These are phyloP conservation scores for Orthonyx spaldingii DNA, from an alignment of 2,113 vertebrate genomes.

Conservation along the genomic window DNA sequence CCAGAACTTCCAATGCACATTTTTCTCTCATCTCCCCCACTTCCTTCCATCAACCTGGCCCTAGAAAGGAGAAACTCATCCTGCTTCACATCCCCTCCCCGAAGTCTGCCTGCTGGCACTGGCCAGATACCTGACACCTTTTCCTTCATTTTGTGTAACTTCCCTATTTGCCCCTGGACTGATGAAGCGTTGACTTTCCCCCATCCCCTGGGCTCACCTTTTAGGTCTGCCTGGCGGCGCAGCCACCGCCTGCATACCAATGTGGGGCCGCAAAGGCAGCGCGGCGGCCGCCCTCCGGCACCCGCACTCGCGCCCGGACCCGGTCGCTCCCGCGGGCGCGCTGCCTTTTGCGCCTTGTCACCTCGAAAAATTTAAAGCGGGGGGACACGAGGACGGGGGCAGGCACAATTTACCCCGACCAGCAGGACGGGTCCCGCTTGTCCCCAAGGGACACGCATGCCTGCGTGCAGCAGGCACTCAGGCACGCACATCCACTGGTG, in stretches of 20 bases:
- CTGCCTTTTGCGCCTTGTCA: neutral
- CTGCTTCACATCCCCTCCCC: neutral
- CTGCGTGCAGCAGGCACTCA: neutral
- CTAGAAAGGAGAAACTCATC: neutral
- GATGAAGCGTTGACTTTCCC: neutral
- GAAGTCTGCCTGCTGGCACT: neutral
- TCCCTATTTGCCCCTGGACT: neutral
- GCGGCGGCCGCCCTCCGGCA: neutral
- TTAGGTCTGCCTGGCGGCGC: constrained; percentile 39
- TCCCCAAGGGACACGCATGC: neutral
- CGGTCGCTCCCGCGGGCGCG: neutral
- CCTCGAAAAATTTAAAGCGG: neutral
- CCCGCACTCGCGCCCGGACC: neutral
- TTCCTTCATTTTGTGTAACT: neutral
- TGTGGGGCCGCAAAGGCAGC: constrained; percentile 25
- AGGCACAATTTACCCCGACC: neutral
- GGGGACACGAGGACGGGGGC: neutral
- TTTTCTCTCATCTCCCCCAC: neutral
- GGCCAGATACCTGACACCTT: neutral
- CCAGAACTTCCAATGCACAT: neutral
- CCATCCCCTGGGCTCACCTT: constrained; percentile 31
- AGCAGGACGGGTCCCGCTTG: neutral
- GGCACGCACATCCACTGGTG: neutral
- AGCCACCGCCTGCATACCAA: constrained; percentile 56
- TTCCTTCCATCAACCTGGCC: neutral